phyloP scores from a whole-genome alignment of 1,140 invertebrate genomes.

The Drosophila nikananu region DNA sequence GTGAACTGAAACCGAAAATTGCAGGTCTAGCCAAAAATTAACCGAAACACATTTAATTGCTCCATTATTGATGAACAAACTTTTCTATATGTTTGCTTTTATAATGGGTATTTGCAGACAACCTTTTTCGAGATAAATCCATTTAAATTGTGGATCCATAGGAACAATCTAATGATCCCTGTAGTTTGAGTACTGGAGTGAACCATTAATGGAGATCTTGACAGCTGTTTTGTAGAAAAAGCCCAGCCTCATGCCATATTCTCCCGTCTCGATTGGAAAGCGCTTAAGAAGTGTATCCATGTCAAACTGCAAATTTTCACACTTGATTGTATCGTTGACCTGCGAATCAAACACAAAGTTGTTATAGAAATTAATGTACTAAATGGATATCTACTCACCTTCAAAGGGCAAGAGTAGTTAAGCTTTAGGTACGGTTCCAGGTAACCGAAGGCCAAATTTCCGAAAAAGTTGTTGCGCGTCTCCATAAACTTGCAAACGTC shows the following conservation, averaged over 20 bases:
- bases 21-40: not conserved
- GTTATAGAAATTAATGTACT: not conserved
- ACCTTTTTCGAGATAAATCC: too few species aligned
- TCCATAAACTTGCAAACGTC: conserved; percentile 8
- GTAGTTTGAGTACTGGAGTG: conserved; percentile 25
- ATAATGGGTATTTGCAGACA: not conserved
- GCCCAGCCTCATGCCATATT: conserved; percentile 20
- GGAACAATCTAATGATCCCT: conserved; percentile 3
- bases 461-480: not conserved
- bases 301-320: conserved; percentile 16
- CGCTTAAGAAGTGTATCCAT: conserved; percentile 8
- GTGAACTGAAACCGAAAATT: not conserved
- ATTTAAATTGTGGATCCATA: not conserved
- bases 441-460: not conserved
- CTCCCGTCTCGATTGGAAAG: conserved; percentile 38
- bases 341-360: not conserved
- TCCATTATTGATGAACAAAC: not conserved
- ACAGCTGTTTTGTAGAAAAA: not conserved
- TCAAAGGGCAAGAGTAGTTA: not conserved
- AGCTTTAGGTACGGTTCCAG: not conserved
- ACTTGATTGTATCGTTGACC: not conserved
- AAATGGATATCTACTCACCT: not conserved
- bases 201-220: conserved; percentile 18
- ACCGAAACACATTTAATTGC: not conserved
- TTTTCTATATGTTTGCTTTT: too few species aligned